Evolutionary conservation across 1,140 invertebrate genomes (phyloP), one percentile per base, ranked within the genome.

Genomic region (Ptiloglossa arizonensis): DNA sequence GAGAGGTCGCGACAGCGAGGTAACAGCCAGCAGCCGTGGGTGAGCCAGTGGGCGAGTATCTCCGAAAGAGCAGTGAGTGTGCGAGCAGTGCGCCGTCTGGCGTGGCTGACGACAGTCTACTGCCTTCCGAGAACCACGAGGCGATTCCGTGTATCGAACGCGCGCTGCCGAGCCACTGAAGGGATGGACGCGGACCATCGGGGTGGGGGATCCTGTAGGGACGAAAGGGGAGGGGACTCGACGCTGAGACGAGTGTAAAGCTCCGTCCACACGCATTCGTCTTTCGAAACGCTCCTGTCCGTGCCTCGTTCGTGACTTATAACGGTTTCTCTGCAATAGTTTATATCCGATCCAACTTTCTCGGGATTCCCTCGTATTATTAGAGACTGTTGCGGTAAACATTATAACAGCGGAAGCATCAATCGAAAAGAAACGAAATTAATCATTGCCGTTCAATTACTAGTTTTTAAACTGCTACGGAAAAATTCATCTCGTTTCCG

Each of bases 111-210:
- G 91, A 91, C 90, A 91, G 91, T 91, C 91, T 92, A 89, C 90
- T 88, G 89, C 89, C 87, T 92, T 92, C 90, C 88, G 85, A 92
- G 91, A 92, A 92, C 86, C 89, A 91, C 90, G 90, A 90, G 90
- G 90, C 85, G 87, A 91, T 92, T 92, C 90, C 90, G 89, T 92
- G 90, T 91, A 92, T 91, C 90, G 90, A 91, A 83, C 90, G 90
- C 88, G 86, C 86, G 82, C 86, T 83, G 82, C 69, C 63, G 81
- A 85, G 82, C 80, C 79, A 80, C 73, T 78, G 85, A 81, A 79
- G 87, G 85, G 86, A 86, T 72, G 81, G 77, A 76, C 77, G 63
- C 56, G 17, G 29, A 44, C 46, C 54, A 19, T 44, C 44, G 19
- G 19, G 54, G 81, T 69, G 60, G 76, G 73, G 71, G 70, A 79